phyloP scores from a whole-genome alignment of 2,113 vertebrate species.

The Steatornis caripensis region DNA sequence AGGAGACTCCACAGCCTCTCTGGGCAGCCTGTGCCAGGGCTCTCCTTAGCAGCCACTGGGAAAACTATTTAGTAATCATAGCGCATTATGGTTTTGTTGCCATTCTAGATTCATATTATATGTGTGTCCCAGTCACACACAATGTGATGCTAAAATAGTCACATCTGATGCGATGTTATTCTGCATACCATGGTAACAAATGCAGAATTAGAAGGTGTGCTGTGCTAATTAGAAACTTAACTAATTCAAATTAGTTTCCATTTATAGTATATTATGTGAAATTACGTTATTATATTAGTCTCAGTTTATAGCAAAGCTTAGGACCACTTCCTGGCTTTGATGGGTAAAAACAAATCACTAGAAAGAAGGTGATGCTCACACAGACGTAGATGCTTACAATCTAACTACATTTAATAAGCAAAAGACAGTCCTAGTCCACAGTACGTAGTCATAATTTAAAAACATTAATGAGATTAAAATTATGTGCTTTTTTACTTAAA shows the following conservation, averaged over 20 bases:
- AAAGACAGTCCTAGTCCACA: not conserved
- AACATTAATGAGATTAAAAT: not conserved
- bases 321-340: not conserved
- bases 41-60: not conserved
- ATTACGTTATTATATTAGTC: not conserved
- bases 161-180: rapidly evolving
- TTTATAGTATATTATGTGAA: not conserved
- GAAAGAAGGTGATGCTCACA: not conserved
- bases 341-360: not conserved
- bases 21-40: too few relatives aligned
- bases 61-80: not conserved
- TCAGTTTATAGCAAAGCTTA: not conserved
- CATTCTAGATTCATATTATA: not conserved
- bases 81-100: not conserved
- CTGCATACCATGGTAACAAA: not conserved
- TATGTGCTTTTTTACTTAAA: not conserved
- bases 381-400: not conserved
- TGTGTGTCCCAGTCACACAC: not conserved
- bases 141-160: not conserved
- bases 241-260: not conserved
- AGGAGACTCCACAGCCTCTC: too few relatives aligned
- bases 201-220: not conserved
- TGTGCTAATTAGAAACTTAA: not conserved
- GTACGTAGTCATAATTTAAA: not conserved
- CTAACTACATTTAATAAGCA: not conserved